phyloP scores from a whole-genome alignment of 2,888 invertebrate species.

The Chymomyza caudatula region DNA sequence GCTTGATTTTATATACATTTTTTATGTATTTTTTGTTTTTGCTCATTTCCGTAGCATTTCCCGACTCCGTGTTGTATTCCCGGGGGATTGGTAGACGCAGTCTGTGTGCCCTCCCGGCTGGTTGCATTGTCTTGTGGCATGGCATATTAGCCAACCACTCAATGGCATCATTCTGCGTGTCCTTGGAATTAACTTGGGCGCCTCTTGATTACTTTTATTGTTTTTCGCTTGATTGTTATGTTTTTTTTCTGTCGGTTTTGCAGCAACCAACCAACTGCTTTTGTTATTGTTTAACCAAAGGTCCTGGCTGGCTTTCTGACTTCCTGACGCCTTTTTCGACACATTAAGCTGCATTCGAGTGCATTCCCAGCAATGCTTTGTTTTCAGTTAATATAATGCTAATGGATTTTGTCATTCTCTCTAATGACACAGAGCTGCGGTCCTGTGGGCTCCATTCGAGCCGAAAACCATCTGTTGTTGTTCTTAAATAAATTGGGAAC shows the following conservation, averaged over 20 bases:
- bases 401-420: neutral
- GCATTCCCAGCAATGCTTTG: neutral
- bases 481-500: neutral
- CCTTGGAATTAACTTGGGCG: neutral
- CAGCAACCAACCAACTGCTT: slow-evolving; percentile 16
- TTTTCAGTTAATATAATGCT: neutral
- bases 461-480: neutral
- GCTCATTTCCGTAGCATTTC: slow-evolving; percentile 45
- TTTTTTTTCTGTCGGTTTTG: neutral
- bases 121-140: slow-evolving; percentile 19
- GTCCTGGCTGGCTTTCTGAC: slow-evolving; percentile 8
- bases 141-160: slow-evolving; percentile 47
- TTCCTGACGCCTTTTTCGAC: slow-evolving; percentile 7
- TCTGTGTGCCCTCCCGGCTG: neutral
- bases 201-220: neutral
- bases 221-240: slow-evolving; percentile 8
- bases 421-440: too few species aligned
- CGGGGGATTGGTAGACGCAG: slow-evolving; percentile 28
- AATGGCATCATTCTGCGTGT: neutral
- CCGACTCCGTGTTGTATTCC: slow-evolving; percentile 12
- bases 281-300: slow-evolving; percentile 65
- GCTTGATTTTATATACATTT: neutral
- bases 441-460: neutral
- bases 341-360: neutral
- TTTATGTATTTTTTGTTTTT: slow-evolving; percentile 38